These are phyloP conservation scores for Rhynchomys soricoides DNA, from an alignment of 2,113 vertebrate genomes.

Conservation along the genomic window DNA sequence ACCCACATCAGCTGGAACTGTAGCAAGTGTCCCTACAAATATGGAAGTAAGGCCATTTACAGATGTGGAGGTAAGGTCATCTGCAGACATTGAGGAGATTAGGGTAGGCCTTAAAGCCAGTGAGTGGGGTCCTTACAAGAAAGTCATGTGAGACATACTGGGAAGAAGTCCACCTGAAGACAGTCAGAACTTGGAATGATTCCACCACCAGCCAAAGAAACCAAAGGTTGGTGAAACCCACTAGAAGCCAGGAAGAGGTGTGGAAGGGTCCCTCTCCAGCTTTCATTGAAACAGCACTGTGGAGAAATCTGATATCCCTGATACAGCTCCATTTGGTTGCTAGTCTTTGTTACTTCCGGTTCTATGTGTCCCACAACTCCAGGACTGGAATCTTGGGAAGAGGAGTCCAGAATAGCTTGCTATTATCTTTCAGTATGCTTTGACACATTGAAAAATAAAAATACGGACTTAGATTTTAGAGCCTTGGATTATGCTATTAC, in stretches of 20 bases:
- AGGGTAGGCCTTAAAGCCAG: neutral
- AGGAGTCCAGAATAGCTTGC: neutral
- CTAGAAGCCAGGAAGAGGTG: neutral
- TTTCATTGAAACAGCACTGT: neutral
- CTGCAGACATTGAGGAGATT: neutral
- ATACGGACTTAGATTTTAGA: neutral
- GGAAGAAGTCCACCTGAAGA: neutral
- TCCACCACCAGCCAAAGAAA: neutral
- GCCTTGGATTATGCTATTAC: neutral
- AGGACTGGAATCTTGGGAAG: neutral
- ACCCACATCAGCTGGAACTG: neutral
- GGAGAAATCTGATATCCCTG: neutral
- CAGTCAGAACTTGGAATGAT: neutral
- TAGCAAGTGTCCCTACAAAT: neutral
- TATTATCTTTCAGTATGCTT: neutral
- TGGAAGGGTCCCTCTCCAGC: neutral
- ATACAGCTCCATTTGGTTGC: rapidly evolving
- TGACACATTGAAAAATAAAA: neutral
- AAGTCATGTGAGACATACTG: neutral
- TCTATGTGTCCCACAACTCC: rapidly evolving
- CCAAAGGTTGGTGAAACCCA: neutral
- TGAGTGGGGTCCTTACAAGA: neutral
- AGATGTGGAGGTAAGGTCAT: neutral
- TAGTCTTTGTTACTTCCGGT: neutral
- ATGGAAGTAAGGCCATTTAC: neutral